These are phyloP conservation scores for Sturmia bella DNA, from an alignment of 2,888 invertebrate genomes.

Conservation along the genomic window DNA sequence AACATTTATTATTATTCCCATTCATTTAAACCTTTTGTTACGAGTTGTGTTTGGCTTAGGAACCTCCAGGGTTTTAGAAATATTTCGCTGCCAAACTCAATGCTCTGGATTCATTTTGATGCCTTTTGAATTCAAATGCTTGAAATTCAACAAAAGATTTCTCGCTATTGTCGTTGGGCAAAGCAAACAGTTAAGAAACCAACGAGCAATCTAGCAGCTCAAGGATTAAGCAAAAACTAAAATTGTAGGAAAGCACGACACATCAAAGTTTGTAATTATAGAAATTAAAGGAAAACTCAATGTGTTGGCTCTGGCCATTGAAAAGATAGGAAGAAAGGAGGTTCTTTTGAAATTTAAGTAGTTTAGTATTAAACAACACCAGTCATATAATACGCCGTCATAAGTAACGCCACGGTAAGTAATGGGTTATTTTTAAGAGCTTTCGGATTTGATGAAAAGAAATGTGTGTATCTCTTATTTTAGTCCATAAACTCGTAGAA, in stretches of 20 bases:
- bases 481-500: no score
- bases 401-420: no score
- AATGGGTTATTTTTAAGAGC: no score
- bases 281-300: no score
- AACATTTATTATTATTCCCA: neutral
- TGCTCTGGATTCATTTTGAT: slow-evolving; percentile 9
- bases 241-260: neutral
- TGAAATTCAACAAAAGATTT: slow-evolving; percentile 23
- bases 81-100: slow-evolving; percentile 22
- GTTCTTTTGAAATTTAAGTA: no score
- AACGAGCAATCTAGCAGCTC: slow-evolving; percentile 6
- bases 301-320: no score
- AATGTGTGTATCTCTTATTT: no score
- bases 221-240: neutral
- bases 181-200: slow-evolving; percentile 12
- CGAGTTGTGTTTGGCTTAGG: neutral
- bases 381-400: no score
- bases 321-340: no score
- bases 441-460: no score
- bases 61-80: neutral
- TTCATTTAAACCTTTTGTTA: neutral
- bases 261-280: neutral
- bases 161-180: neutral
- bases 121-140: slow-evolving; percentile 10
- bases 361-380: no score